Evolutionary conservation across 1,140 invertebrate genomes (phyloP).

Genomic region (Plectrocnemia conspersa): DNA sequence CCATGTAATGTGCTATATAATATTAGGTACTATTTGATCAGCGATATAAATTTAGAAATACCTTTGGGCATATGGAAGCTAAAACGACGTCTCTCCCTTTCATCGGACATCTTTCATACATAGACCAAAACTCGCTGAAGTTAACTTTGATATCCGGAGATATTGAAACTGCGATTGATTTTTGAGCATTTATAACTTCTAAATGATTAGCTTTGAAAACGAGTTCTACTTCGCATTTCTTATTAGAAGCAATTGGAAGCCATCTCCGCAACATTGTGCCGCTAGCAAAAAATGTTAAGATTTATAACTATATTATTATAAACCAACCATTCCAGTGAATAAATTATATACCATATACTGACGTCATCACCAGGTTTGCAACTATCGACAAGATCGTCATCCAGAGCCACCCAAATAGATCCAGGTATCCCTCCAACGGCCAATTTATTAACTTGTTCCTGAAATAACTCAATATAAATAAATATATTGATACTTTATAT

Average conservation of each 20-base stretch:
- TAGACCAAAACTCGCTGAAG: slow-evolving; percentile 72
- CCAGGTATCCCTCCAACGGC: slow-evolving; percentile 68
- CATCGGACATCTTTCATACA: slow-evolving; percentile 59
- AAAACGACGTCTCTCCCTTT: slow-evolving; percentile 75
- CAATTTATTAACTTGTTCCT: slow-evolving; percentile 71
- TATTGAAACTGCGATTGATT: slow-evolving; percentile 51
- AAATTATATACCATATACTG: slow-evolving; percentile 63
- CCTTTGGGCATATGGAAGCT: slow-evolving; percentile 78
- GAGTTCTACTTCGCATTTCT: slow-evolving; percentile 65
- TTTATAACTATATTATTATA: slow-evolving; percentile 3
- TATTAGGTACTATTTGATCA: too few relatives aligned
- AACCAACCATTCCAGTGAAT: not conserved
- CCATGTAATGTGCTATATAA: too few relatives aligned
- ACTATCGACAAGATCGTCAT: slow-evolving; percentile 81
- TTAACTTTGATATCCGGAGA: slow-evolving; percentile 68
- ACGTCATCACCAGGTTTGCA: slow-evolving; percentile 89
- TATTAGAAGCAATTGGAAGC: slow-evolving; percentile 56
- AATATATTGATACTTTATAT: slow-evolving; percentile 4
- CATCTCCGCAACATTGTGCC: slow-evolving; percentile 73
- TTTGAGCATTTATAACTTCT: slow-evolving; percentile 66
- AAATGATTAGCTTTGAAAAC: slow-evolving; percentile 71
- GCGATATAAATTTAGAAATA: too few relatives aligned
- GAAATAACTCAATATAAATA: slow-evolving; percentile 37
- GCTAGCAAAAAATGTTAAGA: slow-evolving; percentile 50
- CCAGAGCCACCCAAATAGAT: slow-evolving; percentile 73